Base-by-base conservation (phyloP, 2,888 invertebrate species). In the Argyresthia goedartella region DNA sequence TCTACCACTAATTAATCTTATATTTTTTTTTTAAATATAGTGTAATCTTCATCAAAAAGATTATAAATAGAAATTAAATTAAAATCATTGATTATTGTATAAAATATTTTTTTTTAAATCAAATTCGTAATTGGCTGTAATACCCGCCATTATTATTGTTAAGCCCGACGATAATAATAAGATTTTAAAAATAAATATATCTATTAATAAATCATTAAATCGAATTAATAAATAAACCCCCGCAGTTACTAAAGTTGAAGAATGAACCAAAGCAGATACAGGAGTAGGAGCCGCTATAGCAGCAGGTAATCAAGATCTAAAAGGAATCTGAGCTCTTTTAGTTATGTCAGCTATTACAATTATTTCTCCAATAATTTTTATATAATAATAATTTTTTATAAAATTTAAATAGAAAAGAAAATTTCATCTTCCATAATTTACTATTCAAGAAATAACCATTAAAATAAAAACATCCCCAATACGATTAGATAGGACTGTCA, bases 271-370 rank as follows among this genome's bases (percentile, higher is more conserved):
- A 55, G 92, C 88, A n/a, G 92, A 92, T 53, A 93, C 90, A 9
- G 93, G 93, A 0, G 93, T 93, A 39, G 93, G 93, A 46, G 93
- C 93, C 0, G 92, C 91, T 75, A 93, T 93, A 45, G 93, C 93
- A 0, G 90, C 91, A 0, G 93, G 93, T 49, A 93, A 74, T 63
- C 93, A 94, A 47, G 91, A 88, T 56, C 91, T 92, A 91, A 94
- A 94, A 48, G 93, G 93, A 87, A 93, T 90, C 76, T 94, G 93
- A 67, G 93, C 93, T 60, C 93, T 93, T 77, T 94, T 94, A 55
- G 93, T 93, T 81, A 92, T 89, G 51, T 89, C 87, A 0, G 90
- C 90, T 60, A 88, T 73, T 67, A 82, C 76, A 57, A 88, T 66
- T 63, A 89, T 77, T n/a, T 60, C 8, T 0, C 69, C 67, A 72